A percentile compares a stretch with the other conserved stretches of the same genome.
Conservation (phyloP, 2,113 vertebrate species). For the Opisthocomus hoazin region DNA sequence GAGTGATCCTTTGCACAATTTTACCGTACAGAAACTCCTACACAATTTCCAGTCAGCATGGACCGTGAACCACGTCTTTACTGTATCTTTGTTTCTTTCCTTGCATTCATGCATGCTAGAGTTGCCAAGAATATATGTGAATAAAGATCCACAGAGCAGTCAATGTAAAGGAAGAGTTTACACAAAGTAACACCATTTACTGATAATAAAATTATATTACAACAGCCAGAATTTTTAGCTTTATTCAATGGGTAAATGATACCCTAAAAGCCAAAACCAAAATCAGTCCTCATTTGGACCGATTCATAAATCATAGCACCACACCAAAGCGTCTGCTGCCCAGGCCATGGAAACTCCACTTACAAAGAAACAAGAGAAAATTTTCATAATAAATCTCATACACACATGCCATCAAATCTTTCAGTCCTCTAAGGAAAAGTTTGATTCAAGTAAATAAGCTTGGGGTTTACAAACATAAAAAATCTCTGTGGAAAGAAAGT, state of each 20-base stretch:
- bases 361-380: not conserved
- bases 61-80: not conserved
- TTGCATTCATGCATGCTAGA: not conserved
- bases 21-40: not conserved
- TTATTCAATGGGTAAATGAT: not conserved
- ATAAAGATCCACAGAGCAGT: not conserved
- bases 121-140: not conserved
- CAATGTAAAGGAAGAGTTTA: not conserved
- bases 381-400: not conserved
- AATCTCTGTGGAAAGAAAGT: not conserved
- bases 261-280: not conserved
- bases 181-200: not conserved
- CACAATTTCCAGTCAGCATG: not conserved
- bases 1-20: not conserved
- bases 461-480: not conserved
- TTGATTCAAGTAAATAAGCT: not conserved
- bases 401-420: not conserved
- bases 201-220: not conserved
- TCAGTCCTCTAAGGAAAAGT: not conserved
- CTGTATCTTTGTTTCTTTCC: not conserved
- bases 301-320: not conserved
- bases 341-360: not conserved
- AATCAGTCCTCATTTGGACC: not conserved
- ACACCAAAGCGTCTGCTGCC: not conserved
- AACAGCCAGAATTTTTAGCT: not conserved